Percentiles rank a stretch among this genome's conserved stretches.
phyloP scores from a whole-genome alignment of 2,113 vertebrate species.

The Melozone crissalis region DNA sequence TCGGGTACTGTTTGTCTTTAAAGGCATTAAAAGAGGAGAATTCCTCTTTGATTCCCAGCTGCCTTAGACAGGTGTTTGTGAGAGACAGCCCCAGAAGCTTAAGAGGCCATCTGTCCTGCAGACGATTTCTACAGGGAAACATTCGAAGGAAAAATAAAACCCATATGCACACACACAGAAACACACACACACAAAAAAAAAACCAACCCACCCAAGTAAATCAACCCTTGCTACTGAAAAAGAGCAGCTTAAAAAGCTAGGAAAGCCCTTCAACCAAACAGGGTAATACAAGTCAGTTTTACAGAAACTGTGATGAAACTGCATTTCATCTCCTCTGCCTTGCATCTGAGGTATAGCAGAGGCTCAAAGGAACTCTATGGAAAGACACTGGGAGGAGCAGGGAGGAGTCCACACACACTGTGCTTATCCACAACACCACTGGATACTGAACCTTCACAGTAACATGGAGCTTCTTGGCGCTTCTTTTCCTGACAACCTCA shows the following conservation, averaged over 20 bases:
- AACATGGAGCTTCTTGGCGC: background rate
- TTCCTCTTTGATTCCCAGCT: slow-evolving; percentile 13
- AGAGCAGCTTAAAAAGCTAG: background rate
- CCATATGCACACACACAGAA: background rate
- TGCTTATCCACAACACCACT: rapidly evolving
- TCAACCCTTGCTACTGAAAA: background rate
- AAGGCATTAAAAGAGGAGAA: background rate
- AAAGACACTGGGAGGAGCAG: background rate
- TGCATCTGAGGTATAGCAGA: background rate
- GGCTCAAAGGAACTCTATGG: background rate
- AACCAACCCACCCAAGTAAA: background rate
- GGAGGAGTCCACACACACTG: background rate
- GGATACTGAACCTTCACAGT: background rate
- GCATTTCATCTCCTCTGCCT: background rate
- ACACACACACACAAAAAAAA: background rate
- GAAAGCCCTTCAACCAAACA: background rate
- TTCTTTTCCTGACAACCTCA: background rate
- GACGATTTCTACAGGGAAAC: slow-evolving; percentile 13
- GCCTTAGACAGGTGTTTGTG: slow-evolving; percentile 36
- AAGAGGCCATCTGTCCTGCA: slow-evolving; percentile 31
- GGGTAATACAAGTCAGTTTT: background rate
- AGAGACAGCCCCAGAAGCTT: slow-evolving; percentile 18
- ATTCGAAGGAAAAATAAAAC: slow-evolving; percentile 31
- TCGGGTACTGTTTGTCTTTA: background rate
- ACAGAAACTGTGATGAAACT: background rate